Conservation (phyloP, 2,888 invertebrate species). For the Fabriciana adippe region DNA sequence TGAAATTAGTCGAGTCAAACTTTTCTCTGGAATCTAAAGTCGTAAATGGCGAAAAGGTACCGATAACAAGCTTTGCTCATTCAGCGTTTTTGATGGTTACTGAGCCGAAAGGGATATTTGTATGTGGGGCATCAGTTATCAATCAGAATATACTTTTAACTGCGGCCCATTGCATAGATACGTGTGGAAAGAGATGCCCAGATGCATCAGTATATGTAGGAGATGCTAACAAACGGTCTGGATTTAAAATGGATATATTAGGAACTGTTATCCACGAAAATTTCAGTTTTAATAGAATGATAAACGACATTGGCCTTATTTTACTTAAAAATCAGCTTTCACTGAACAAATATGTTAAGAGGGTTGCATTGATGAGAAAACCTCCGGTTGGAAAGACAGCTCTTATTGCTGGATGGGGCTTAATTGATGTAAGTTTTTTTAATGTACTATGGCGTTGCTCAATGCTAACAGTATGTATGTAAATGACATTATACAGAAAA, state of each 20-base stretch:
- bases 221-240: constrained; percentile 37
- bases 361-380: constrained; percentile 19
- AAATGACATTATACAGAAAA: no score
- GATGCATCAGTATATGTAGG: constrained; percentile 39
- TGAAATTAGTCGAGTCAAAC: neutral
- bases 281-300: constrained; percentile 6
- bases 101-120: constrained; percentile 7
- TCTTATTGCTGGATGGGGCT: constrained; percentile 34
- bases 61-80: constrained; percentile 45
- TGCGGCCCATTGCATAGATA: constrained; percentile 51
- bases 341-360: constrained; percentile 18
- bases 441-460: no score
- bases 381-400: neutral
- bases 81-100: constrained; percentile 42
- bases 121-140: constrained; percentile 51
- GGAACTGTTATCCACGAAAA: constrained; percentile 16
- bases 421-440: constrained; percentile 29
- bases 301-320: constrained; percentile 31
- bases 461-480: no score
- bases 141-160: constrained; percentile 49
- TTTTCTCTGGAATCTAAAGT: constrained; percentile 38
- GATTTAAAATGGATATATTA: constrained; percentile 2
- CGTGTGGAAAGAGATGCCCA: constrained; percentile 20
- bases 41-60: constrained; percentile 38
- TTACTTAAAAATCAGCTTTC: constrained; percentile 13